These are phyloP conservation scores for Hippasteria phrygiana DNA, from an alignment of 53 echinoderm and acorn worm species.

Conservation along the genomic window DNA sequence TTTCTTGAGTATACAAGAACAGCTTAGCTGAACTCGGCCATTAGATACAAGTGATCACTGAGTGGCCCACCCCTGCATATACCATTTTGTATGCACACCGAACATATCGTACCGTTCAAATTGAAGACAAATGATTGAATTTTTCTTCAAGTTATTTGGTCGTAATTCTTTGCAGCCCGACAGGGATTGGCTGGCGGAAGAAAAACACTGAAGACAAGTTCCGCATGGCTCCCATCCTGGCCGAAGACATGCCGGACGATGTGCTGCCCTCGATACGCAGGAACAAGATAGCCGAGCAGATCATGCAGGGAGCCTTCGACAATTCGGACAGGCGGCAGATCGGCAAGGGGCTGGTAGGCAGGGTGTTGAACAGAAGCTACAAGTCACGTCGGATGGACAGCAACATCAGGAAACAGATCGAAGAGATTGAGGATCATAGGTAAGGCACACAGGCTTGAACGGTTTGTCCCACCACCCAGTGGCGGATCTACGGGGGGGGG, in stretches of 20 bases:
- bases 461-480: too few species aligned
- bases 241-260: constrained; percentile 65
- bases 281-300: constrained; percentile 93
- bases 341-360: constrained; percentile 96
- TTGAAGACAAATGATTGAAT: too few species aligned
- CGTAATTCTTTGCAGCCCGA: constrained; percentile 67
- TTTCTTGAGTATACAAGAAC: too few species aligned
- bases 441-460: too few species aligned
- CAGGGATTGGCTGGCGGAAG: constrained; percentile 96
- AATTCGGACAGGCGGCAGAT: constrained; percentile 92
- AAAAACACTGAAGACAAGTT: constrained; percentile 86
- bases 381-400: constrained; percentile 92
- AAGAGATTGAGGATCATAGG: constrained; percentile 98
- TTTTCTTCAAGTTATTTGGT: too few species aligned
- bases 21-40: too few species aligned
- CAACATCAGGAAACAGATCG: constrained; percentile 92
- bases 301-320: constrained; percentile 89
- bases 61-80: too few species aligned
- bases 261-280: constrained; percentile 69
- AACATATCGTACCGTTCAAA: too few species aligned
- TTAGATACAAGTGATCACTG: too few species aligned
- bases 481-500: too few species aligned
- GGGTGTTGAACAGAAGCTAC: constrained; percentile 88
- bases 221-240: constrained; percentile 76
- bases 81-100: too few species aligned